These are phyloP conservation scores for Piezodorus guildinii DNA, from an alignment of 1,140 invertebrate genomes.

Conservation along the genomic window DNA sequence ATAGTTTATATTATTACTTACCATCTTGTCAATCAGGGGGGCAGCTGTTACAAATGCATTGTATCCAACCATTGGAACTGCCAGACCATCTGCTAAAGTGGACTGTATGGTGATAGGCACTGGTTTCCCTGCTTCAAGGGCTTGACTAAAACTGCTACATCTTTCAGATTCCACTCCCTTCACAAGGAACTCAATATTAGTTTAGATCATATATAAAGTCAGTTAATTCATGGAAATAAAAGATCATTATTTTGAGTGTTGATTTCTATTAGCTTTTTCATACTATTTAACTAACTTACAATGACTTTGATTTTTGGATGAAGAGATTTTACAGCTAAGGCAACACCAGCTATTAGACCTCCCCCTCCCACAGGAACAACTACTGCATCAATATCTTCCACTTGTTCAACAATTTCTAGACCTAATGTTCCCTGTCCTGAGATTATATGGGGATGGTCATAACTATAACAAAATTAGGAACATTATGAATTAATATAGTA, in stretches of 20 bases:
- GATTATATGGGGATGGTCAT: conserved; percentile 86
- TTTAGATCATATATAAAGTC: neutral
- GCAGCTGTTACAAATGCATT: conserved; percentile 74
- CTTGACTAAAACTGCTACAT: conserved; percentile 70
- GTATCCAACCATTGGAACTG: conserved; percentile 77
- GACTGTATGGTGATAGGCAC: conserved; percentile 53
- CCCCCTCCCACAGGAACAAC: conserved; percentile 82
- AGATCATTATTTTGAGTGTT: neutral
- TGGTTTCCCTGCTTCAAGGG: conserved; percentile 59
- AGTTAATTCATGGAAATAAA: neutral
- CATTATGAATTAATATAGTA: neutral
- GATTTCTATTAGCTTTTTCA: too few species aligned
- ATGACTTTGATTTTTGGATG: conserved; percentile 64
- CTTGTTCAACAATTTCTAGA: conserved; percentile 80
- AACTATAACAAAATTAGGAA: conserved; percentile 40
- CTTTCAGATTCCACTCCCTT: conserved; percentile 86
- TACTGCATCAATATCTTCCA: conserved; percentile 59
- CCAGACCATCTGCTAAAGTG: conserved; percentile 81
- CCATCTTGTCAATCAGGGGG: conserved; percentile 69
- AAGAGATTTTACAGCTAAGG: conserved; percentile 73
- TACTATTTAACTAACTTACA: conserved; percentile 37
- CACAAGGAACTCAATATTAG: conserved; percentile 17
- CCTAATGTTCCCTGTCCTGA: conserved; percentile 88
- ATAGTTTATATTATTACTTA: conserved; percentile 31
- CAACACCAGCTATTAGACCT: conserved; percentile 76